Conservation (phyloP, 2,797 vertebrate genomes). For the Xenopus petersii region DNA sequence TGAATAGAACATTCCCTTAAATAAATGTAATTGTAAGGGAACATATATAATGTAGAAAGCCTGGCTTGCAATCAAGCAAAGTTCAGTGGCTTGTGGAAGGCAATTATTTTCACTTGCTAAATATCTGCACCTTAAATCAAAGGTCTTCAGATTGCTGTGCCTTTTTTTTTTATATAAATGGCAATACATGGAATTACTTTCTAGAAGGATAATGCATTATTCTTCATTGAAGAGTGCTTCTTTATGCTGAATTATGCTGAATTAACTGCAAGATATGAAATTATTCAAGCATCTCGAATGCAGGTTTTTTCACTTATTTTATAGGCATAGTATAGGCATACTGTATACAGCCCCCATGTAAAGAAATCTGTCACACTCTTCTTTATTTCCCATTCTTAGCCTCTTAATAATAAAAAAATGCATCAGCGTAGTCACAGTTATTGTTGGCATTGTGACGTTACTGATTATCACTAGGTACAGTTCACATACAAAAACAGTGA, state of each 20-base stretch:
- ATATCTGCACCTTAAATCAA: slow-evolving; percentile 17
- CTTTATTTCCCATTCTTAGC: slow-evolving; percentile 29
- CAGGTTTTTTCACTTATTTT: slow-evolving; percentile 20
- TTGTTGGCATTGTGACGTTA: slow-evolving; percentile 13
- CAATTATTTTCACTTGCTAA: slow-evolving; percentile 28
- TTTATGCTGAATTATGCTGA: slow-evolving; percentile 43
- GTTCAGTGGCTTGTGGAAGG: slow-evolving; percentile 11
- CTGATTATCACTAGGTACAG: slow-evolving; percentile 9
- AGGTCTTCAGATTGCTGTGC: slow-evolving; percentile 3
- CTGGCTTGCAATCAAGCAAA: slow-evolving; percentile 32
- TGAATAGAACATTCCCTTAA: background rate
- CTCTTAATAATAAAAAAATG: slow-evolving; percentile 1
- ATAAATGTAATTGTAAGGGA: background rate
- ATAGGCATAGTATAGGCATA: slow-evolving; percentile 23
- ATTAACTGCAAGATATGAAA: slow-evolving; percentile 32
- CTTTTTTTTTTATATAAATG: slow-evolving; percentile 16
- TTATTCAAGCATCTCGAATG: slow-evolving; percentile 32
- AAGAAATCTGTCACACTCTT: slow-evolving; percentile 33
- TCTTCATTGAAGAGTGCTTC: slow-evolving; percentile 35
- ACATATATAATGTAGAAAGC: background rate
- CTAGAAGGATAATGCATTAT: slow-evolving; percentile 29
- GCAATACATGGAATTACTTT: slow-evolving; percentile 21
- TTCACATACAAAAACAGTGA: no score
- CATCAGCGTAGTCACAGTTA: slow-evolving; percentile 9
- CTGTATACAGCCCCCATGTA: slow-evolving; percentile 15